These are phyloP conservation scores for Chaetoderma sp. DNA, from an alignment of 2,888 invertebrate genomes.

Conservation along the genomic window DNA sequence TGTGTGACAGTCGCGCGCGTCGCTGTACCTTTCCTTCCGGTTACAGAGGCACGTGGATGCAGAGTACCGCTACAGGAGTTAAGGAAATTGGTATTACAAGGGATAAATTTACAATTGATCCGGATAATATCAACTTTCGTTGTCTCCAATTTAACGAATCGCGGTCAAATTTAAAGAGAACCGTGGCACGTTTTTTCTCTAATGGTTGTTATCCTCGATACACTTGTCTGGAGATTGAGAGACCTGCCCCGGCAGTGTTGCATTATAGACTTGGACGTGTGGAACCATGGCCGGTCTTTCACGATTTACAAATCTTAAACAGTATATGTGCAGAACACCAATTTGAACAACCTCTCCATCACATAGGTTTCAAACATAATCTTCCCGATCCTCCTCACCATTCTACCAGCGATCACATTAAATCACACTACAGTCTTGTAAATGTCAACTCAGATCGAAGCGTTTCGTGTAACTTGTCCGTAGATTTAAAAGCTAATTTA, in stretches of 20 bases:
- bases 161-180: not conserved
- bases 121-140: not conserved
- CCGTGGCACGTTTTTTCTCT: not conserved
- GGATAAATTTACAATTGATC: not conserved
- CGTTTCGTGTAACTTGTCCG: not conserved
- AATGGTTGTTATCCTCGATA: constrained; percentile 5
- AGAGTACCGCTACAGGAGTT: not conserved
- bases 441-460: not conserved
- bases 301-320: not conserved
- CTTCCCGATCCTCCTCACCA: not conserved
- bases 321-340: not conserved
- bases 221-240: not conserved
- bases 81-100: not conserved
- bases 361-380: not conserved
- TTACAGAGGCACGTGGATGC: constrained; percentile 2
- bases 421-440: not conserved
- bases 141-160: not conserved
- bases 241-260: constrained; percentile 1
- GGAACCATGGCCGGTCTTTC: not conserved
- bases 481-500: constrained; percentile 1
- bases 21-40: not conserved
- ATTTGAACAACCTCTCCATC: too few species aligned
- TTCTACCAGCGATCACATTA: too few species aligned
- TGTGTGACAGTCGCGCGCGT: not conserved
- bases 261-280: constrained; percentile 2